These are phyloP conservation scores for Cuculus canorus DNA, from an alignment of 2,797 vertebrate species.

Conservation along the genomic window DNA sequence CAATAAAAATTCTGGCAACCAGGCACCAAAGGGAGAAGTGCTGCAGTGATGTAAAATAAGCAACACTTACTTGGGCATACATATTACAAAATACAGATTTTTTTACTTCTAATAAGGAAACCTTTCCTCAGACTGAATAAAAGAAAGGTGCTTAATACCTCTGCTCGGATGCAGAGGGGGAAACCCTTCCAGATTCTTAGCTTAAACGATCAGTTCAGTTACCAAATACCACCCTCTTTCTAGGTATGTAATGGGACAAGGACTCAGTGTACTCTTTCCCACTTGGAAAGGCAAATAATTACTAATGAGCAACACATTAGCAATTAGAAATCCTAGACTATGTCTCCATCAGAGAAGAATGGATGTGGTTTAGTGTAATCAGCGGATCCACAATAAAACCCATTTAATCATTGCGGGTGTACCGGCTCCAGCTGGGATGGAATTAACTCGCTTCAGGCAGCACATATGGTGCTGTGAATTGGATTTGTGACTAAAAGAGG, in stretches of 20 bases:
- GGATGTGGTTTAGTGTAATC: not conserved
- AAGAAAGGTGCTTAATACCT: not conserved
- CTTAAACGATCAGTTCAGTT: not conserved
- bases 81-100: not conserved
- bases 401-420: not conserved
- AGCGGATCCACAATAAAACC: not conserved
- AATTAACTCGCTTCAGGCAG: not conserved
- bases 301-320: not conserved
- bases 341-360: not conserved
- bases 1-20: not conserved
- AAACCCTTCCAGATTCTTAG: not conserved
- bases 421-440: not conserved
- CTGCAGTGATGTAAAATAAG: not conserved
- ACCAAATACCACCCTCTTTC: not conserved
- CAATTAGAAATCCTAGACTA: not conserved
- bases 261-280: not conserved
- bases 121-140: not conserved
- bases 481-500: not conserved
- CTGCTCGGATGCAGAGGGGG: not conserved
- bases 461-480: not conserved
- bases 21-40: not conserved
- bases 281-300: not conserved
- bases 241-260: fast-evolving
- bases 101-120: not conserved
- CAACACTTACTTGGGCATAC: not conserved